Conservation (phyloP, 2,888 invertebrate genomes). For the Diaprepes abbreviatus region DNA sequence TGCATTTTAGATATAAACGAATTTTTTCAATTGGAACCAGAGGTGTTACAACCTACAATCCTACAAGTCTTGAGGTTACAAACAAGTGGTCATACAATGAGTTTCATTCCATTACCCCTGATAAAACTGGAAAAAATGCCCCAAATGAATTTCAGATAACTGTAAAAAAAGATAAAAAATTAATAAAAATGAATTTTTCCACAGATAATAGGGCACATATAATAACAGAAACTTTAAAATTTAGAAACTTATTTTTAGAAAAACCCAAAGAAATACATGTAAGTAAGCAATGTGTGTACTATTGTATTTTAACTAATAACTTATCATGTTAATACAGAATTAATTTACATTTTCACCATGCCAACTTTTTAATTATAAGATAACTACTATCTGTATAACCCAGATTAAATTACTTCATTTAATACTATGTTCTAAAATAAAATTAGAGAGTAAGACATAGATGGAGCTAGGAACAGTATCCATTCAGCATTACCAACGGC, state of each 20-base stretch:
- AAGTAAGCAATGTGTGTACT: too few species aligned
- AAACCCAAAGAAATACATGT: conserved; percentile 85
- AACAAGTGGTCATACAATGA: conserved; percentile 86
- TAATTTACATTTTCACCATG: too few species aligned
- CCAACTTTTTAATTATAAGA: too few species aligned
- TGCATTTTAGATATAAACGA: conserved; percentile 84
- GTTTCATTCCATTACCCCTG: conserved; percentile 59
- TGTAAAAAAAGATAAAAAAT: conserved; percentile 91
- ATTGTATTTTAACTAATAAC: too few species aligned
- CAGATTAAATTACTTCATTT: too few species aligned
- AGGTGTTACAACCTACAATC: conserved; percentile 98
- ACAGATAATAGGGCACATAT: conserved; percentile 95
- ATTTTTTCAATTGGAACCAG: conserved; percentile 96
- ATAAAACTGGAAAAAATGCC: conserved; percentile 68
- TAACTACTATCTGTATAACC: too few species aligned
- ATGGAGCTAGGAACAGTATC: too few species aligned
- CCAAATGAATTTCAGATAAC: conserved; percentile 83
- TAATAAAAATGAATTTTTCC: conserved; percentile 95
- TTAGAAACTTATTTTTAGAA: conserved; percentile 83
- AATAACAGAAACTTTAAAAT: conserved; percentile 90
- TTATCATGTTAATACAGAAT: too few species aligned
- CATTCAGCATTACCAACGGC: too few species aligned
- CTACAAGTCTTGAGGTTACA: conserved; percentile 88
- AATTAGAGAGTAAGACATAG: too few species aligned
- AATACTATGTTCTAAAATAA: too few species aligned